Evolutionary conservation across 1,140 invertebrate species (phyloP).

Genomic region (Periplaneta americana): DNA sequence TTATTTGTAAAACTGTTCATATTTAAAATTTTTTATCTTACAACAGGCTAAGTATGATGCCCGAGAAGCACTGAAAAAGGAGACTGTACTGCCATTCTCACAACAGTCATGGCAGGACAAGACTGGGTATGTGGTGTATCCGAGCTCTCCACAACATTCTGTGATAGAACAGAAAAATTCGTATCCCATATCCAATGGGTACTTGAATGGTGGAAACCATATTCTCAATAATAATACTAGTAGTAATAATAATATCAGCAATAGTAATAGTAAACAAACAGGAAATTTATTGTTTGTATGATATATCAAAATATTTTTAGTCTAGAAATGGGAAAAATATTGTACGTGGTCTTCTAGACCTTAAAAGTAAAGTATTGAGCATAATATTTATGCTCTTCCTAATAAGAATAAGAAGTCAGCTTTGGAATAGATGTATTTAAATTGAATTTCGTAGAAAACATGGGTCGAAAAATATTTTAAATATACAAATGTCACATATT

Average conservation of each 20-base stretch:
- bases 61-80: conserved; percentile 44
- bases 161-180: not conserved
- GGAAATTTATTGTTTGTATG: not conserved
- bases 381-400: not conserved
- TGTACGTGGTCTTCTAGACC: not conserved
- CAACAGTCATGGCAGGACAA: conserved; percentile 22
- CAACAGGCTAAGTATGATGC: conserved; percentile 67
- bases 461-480: no score
- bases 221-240: not conserved
- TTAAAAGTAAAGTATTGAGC: not conserved
- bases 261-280: not conserved
- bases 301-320: not conserved
- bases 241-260: not conserved
- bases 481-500: no score
- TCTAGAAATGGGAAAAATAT: not conserved
- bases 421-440: no score
- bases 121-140: not conserved
- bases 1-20: no score
- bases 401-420: not conserved
- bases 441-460: no score
- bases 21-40: conserved; percentile 21
- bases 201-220: not conserved
- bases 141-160: conserved; percentile 1
- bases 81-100: conserved; percentile 45
- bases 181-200: not conserved